These are phyloP conservation scores for Emydocephalus ijimae DNA, from an alignment of 2,113 vertebrate genomes.

Conservation along the genomic window DNA sequence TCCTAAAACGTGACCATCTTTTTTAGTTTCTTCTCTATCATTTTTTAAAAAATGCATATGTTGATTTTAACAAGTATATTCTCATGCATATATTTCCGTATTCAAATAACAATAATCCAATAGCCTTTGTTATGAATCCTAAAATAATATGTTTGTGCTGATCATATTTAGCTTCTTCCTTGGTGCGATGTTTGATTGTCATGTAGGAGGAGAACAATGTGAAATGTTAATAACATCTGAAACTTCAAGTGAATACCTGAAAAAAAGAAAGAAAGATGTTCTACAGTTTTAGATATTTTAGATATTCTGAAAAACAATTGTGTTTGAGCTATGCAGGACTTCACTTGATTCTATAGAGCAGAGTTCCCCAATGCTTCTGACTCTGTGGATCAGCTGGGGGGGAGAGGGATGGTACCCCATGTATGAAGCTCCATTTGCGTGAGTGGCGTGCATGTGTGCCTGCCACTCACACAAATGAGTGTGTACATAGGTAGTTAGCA, in stretches of 20 bases:
- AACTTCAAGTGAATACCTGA: neutral
- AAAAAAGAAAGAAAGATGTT: neutral
- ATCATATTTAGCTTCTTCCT: neutral
- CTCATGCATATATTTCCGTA: neutral
- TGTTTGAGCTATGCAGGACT: neutral
- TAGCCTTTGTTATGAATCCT: neutral
- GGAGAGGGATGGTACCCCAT: too few species aligned
- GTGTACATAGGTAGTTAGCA: too few species aligned
- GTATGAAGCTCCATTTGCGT: neutral
- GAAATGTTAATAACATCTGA: neutral
- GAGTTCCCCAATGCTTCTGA: too few species aligned
- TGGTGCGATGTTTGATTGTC: neutral
- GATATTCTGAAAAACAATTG: neutral
- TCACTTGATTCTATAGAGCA: neutral
- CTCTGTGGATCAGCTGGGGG: too few species aligned
- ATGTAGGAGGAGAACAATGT: neutral
- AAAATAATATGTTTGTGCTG: neutral
- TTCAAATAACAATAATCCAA: neutral
- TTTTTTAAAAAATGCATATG: neutral
- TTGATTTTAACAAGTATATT: neutral
- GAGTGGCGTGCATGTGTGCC: too few species aligned
- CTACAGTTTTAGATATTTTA: neutral
- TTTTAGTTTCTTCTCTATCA: neutral
- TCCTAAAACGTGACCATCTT: neutral
- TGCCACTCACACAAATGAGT: too few species aligned